Base-by-base conservation (phyloP, 2,113 vertebrate genomes). In the Onychostoma macrolepis region DNA sequence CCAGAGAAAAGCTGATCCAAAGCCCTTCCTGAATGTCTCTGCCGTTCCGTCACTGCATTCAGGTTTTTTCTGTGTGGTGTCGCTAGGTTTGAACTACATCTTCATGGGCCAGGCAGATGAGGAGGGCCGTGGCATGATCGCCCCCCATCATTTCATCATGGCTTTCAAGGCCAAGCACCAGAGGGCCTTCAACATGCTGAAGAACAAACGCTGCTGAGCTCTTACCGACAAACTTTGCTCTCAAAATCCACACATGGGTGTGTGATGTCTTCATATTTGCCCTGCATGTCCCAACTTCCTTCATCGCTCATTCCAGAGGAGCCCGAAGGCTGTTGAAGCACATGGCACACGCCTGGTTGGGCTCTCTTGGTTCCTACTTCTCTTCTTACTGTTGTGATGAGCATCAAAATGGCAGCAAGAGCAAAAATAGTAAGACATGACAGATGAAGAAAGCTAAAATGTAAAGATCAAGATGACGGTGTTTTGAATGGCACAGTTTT, bases 31-130 rank as follows among this genome's bases (percentile, higher is more conserved):
- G 93, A 95, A 95, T 94, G 94, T 94, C 92, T 95, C 94, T 93
- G 94, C 92, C 92, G 88, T 91, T 92, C 91, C 89, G 93, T 92
- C 93, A 93, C 94, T 94, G 94, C 94, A 95, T 95, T 95, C 94
- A 96, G 94, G 93, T 90, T 90, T 89, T 92, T 71, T 95, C n/a
- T 95, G 94, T 95, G 93, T 94, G 92, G 92, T 87, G 91, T 94
- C 93, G 88, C 85, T 90, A 99, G 98, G 98, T 93, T 93, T 99
- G 91, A 99, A 97, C 94, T 99, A 99, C 94, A 93, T 99, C 92
- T 97, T 99, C 93, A 99, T 99, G 98, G 98, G 98, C 85, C 96
- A 97, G 85, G 96, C 96, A 84, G 97, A 97, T 71, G 97, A 97
- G 61, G 97, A 99, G 0, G 98, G 98, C 2, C 94, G 94, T 83